Conservation (phyloP, 2,797 vertebrate genomes). For the Calcarius lapponicus region DNA sequence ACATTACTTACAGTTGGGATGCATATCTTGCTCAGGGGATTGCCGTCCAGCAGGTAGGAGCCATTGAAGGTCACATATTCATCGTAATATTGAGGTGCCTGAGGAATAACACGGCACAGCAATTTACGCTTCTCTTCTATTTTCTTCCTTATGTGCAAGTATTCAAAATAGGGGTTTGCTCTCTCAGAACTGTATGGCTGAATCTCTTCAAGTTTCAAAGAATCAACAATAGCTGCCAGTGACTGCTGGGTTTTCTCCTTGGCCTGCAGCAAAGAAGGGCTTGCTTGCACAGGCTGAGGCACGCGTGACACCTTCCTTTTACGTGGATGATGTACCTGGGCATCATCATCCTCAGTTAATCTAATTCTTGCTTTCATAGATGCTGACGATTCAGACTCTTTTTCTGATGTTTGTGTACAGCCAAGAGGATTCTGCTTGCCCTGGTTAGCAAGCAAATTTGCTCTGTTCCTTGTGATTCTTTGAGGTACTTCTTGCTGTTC, state of each 20-base stretch:
- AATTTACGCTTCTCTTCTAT: conserved; percentile 98
- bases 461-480: conserved; percentile 80
- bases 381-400: conserved; percentile 84
- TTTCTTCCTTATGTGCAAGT: conserved; percentile 96
- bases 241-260: conserved; percentile 94
- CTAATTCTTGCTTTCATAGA: conserved; percentile 83
- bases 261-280: conserved; percentile 82
- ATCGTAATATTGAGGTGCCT: conserved; percentile 98
- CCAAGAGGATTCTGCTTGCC: conserved; percentile 79
- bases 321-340: conserved; percentile 90
- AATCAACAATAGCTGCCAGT: conserved; percentile 93
- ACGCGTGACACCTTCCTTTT: conserved; percentile 93
- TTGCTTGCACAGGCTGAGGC: conserved; percentile 79
- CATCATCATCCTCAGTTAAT: conserved; percentile 88
- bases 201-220: conserved; percentile 97
- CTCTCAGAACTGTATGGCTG: conserved; percentile 96
- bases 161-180: conserved; percentile 98
- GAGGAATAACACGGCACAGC: conserved; percentile 94
- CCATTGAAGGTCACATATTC: conserved; percentile 99
- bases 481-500: conserved; percentile 78
- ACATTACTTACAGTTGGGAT: conserved; percentile 92
- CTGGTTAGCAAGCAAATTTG: conserved; percentile 76
- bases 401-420: conserved; percentile 81
- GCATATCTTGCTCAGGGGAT: conserved; percentile 98
- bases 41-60: conserved; percentile 96